Base-by-base conservation (phyloP, 1,140 invertebrate genomes). In the Popillia japonica region DNA sequence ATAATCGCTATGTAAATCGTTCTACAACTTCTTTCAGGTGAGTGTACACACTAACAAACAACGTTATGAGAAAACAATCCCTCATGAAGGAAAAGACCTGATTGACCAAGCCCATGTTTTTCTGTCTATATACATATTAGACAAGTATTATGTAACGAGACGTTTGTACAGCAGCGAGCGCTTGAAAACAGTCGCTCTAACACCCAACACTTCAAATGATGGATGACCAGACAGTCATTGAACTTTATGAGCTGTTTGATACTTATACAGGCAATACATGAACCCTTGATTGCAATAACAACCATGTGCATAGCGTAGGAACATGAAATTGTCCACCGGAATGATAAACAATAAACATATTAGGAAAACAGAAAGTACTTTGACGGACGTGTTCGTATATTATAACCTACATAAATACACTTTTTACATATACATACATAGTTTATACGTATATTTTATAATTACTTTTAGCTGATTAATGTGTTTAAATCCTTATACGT, bases 221-320 rank as follows among this genome's bases (percentile, higher is more conserved):
- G 61, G 61, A 68, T 68, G 61, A 68, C 61, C 61, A 68, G 61
- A 68, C 61, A 68, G 61, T 68, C 61, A 68, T 68, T 68, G 61
- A 68, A 68, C 61, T 68, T 68, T 68, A 68, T 23, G 61, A 68
- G 61, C 61, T 68, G 61, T 23, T 68, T 68, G 61, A 68, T 20
- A 68, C 27, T 68, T 68, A 68, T 11, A 68, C 22, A 68, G 61
- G 22, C 61, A 68, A 68, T 20, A 68, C 27, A 34, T 68, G 61
- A 68, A 27, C 61, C 20, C 22, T 68, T 27, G 61, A 27, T 68
- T 27, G 27, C 22, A 68, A 68, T 68, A 68, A 68, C 61, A 68
- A 68, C 20, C 27, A 34, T 27, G 9, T 68, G 27, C 8, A 68
- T 27, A 68, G 8, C 20, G 61, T 68, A 22, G 22, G n/a, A 55